Base-by-base conservation (phyloP, 2,797 vertebrate species). In the Lepus oiostolus region DNA sequence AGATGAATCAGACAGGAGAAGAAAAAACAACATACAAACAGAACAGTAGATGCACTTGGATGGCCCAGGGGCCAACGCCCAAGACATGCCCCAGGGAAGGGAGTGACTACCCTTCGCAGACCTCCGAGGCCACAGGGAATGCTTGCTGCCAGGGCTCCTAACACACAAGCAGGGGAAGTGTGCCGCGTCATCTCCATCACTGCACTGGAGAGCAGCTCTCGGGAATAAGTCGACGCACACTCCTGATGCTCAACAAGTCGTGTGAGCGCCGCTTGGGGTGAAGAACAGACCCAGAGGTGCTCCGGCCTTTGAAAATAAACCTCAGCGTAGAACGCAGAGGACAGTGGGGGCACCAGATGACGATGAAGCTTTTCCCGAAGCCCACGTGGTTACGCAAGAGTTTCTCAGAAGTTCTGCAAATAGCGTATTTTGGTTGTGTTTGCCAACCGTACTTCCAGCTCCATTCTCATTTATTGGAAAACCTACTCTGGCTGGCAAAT, bases 111-210 rank as follows among this genome's bases (percentile, higher is more conserved):
- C 10, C 12, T 50, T 47, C n/a, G 24, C 0, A 1, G 47, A 38
- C 38, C 2, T 21, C 9, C 0, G 0, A 21, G 52, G 42, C 1
- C 12, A 35, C 0, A 42, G 38, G 77, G 47, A 5, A 17, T 30
- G 42, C 1, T 5, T 8, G 50, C 21, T 24, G 12, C 42, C 17
- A 2, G 38, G 38, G 65, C 1, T 30, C 28, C 28, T 6, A 30
- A 47, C 1, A 26, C 1, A n/a, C 8, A 2, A 68, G 52, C 2
- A 9, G 52, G 0, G 4, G 28, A 30, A 0, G 3, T 1, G 2
- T 19, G 38, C 1, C 32, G 4, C 52, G 7, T 2, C 14, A 54
- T 5, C 65, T 14, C 32, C 38, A 28, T 26, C 68, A 12, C 6
- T 26, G 22, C 10, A 32, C 26, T 91, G 30, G 24, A 28, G 12